These are phyloP conservation scores for Acestrorhynchus altus DNA, from an alignment of 2,797 vertebrate species.

Conservation along the genomic window DNA sequence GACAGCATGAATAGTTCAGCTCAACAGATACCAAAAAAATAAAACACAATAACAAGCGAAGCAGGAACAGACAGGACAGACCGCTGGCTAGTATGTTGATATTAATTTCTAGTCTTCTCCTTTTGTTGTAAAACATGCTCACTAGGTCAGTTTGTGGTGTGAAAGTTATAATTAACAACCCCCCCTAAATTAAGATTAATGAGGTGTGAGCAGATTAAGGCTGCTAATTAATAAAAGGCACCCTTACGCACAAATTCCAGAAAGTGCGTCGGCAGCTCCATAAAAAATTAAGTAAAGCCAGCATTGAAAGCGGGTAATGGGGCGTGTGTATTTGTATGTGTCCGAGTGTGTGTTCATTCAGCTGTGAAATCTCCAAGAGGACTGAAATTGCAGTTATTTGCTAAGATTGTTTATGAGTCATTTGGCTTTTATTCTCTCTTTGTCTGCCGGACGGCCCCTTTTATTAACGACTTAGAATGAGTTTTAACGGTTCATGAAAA, in stretches of 20 bases:
- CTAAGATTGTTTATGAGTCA: slow-evolving; percentile 77
- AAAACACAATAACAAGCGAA: neutral
- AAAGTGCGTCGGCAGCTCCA: slow-evolving; percentile 34
- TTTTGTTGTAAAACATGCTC: slow-evolving; percentile 44
- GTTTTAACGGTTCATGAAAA: slow-evolving; percentile 64
- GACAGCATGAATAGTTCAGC: neutral
- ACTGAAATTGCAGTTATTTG: slow-evolving; percentile 83
- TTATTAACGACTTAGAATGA: slow-evolving; percentile 62
- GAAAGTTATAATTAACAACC: slow-evolving; percentile 54
- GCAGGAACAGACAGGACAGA: neutral
- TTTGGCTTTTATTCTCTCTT: slow-evolving; percentile 63
- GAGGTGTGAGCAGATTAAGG: slow-evolving; percentile 44
- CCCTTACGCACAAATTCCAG: slow-evolving; percentile 35
- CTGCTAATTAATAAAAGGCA: slow-evolving; percentile 40
- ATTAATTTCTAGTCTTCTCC: slow-evolving; percentile 16
- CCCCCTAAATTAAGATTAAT: slow-evolving; percentile 55
- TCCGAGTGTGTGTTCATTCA: slow-evolving; percentile 55
- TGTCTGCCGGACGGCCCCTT: slow-evolving; percentile 53
- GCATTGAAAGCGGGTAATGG: slow-evolving; percentile 63
- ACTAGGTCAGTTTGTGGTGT: slow-evolving; percentile 20
- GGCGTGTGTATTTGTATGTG: slow-evolving; percentile 41
- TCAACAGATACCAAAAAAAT: neutral
- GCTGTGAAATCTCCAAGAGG: slow-evolving; percentile 82
- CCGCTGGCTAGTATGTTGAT: slow-evolving; percentile 17
- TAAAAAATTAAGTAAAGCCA: slow-evolving; percentile 48